A percentile compares a stretch with the other conserved stretches of the same genome.
phyloP scores from a whole-genome alignment of 2,797 vertebrate species.

The Aulostomus chinensis region DNA sequence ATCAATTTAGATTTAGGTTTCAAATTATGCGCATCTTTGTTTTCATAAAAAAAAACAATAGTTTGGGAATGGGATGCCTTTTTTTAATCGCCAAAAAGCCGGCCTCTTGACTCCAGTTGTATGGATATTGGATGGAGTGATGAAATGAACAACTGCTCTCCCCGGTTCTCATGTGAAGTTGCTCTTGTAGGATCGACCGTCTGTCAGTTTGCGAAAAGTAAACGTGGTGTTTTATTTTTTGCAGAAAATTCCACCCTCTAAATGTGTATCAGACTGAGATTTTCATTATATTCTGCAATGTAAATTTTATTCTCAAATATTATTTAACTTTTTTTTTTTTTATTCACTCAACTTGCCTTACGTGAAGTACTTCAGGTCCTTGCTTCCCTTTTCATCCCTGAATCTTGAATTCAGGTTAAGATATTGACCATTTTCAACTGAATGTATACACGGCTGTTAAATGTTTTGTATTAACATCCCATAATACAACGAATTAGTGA shows the following conservation, averaged over 20 bases:
- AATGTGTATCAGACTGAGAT: background rate
- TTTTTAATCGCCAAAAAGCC: slow-evolving; percentile 66
- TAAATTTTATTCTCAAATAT: background rate
- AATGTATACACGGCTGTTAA: too few species aligned
- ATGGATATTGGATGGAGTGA: slow-evolving; percentile 71
- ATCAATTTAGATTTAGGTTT: slow-evolving; percentile 38
- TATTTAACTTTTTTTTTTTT: too few species aligned
- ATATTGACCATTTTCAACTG: too few species aligned
- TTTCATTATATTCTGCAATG: background rate
- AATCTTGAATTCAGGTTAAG: background rate
- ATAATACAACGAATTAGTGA: too few species aligned
- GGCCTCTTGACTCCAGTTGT: slow-evolving; percentile 65
- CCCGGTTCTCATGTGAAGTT: slow-evolving; percentile 45
- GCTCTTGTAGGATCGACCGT: slow-evolving; percentile 25
- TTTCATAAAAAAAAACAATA: slow-evolving; percentile 48
- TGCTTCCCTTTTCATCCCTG: background rate
- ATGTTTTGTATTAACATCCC: too few species aligned
- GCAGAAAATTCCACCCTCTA: slow-evolving; percentile 33
- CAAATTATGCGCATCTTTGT: slow-evolving; percentile 56
- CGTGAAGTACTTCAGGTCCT: background rate
- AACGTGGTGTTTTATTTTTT: slow-evolving; percentile 24
- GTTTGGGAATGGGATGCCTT: slow-evolving; percentile 55
- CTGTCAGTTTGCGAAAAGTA: slow-evolving; percentile 52
- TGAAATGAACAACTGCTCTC: slow-evolving; percentile 63
- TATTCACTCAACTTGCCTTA: background rate